These are phyloP conservation scores for Lordiphosa mommai DNA, from an alignment of 1,140 invertebrate species.

Conservation along the genomic window DNA sequence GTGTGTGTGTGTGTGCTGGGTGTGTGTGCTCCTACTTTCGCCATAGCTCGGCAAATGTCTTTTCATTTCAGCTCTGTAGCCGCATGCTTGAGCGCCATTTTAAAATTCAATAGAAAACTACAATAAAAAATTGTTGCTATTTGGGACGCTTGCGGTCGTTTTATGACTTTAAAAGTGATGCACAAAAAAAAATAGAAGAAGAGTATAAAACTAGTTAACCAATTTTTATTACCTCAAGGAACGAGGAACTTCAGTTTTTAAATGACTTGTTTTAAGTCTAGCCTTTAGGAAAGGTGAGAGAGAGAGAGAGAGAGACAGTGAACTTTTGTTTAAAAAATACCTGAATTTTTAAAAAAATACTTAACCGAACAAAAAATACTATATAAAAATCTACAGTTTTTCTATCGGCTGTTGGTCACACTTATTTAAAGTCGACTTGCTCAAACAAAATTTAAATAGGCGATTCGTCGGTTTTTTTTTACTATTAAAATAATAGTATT, in stretches of 20 bases:
- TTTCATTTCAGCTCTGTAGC: constrained; percentile 35
- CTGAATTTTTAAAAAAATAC: too few species aligned
- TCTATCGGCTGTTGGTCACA: too few species aligned
- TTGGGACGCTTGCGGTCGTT: constrained; percentile 24
- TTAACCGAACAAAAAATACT: too few species aligned
- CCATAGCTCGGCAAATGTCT: constrained; percentile 28
- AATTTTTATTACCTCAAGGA: constrained; percentile 44
- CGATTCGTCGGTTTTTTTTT: too few species aligned
- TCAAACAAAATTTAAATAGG: too few species aligned
- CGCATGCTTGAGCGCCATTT: constrained; percentile 37
- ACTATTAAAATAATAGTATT: too few species aligned
- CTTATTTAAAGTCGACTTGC: too few species aligned
- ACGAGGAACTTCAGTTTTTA: constrained; percentile 10
- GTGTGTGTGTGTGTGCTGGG: neutral
- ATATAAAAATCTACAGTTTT: too few species aligned
- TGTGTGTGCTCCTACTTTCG: constrained; percentile 3
- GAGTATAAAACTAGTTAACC: constrained; percentile 51
- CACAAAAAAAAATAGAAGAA: neutral
- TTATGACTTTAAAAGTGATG: constrained; percentile 48
- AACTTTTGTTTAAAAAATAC: neutral
- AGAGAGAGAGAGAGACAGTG: too few species aligned
- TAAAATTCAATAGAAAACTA: constrained; percentile 63
- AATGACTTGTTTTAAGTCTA: neutral
- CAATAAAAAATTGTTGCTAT: constrained; percentile 61
- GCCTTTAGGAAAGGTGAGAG: too few species aligned